These are phyloP conservation scores for Eurystomus gularis DNA, from an alignment of 2,113 vertebrate species.

Conservation along the genomic window DNA sequence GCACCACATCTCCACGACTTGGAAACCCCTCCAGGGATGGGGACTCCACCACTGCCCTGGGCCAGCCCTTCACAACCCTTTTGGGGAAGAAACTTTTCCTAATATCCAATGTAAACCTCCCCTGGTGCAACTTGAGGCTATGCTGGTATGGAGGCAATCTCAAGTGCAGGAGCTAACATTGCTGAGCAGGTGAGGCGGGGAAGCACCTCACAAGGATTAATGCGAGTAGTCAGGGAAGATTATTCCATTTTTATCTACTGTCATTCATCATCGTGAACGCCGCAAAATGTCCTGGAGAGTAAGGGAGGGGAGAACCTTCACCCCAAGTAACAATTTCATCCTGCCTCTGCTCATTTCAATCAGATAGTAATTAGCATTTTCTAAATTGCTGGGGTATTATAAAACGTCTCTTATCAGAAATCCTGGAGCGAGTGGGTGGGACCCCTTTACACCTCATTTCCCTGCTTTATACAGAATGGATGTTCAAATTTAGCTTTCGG, in stretches of 20 bases:
- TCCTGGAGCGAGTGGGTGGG: neutral
- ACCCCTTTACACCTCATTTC: conserved; percentile 42
- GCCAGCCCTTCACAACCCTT: neutral
- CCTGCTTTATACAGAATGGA: neutral
- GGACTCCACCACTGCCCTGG: too few species aligned
- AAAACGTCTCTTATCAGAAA: conserved; percentile 11
- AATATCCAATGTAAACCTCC: neutral
- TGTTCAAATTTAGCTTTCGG: conserved; percentile 42
- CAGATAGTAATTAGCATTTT: conserved; percentile 49
- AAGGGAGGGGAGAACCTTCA: neutral
- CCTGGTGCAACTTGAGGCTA: neutral
- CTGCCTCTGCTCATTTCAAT: conserved; percentile 13
- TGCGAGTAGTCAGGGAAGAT: neutral
- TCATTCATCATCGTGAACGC: neutral
- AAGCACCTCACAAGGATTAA: neutral
- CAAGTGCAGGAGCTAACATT: neutral
- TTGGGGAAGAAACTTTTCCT: neutral
- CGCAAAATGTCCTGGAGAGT: neutral
- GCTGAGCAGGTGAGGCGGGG: neutral
- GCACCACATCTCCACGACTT: neutral
- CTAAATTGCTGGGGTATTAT: conserved; percentile 5
- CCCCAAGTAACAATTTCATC: neutral
- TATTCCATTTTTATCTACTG: neutral
- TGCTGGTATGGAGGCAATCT: neutral
- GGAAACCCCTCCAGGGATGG: too few species aligned